Conservation (phyloP, 2,888 invertebrate genomes). For the Cephonodes hylas region DNA sequence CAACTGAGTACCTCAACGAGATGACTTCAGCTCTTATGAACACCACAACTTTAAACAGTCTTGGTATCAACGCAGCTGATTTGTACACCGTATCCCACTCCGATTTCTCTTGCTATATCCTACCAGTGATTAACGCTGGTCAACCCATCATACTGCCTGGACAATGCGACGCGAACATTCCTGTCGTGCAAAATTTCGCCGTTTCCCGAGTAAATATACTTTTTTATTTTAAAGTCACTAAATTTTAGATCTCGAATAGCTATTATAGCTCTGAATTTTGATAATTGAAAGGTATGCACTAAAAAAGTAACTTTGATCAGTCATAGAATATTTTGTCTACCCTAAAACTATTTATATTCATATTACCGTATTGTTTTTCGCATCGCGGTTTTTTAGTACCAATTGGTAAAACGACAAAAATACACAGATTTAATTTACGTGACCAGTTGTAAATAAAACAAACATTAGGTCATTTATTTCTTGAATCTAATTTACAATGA, state of each 20-base stretch:
- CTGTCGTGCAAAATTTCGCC: conserved; percentile 49
- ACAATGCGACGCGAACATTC: conserved; percentile 47
- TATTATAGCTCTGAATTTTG: too few species aligned
- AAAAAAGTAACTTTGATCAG: too few species aligned
- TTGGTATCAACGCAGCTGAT: conserved; percentile 35
- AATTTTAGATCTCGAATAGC: neutral
- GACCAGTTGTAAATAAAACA: too few species aligned
- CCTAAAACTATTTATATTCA: too few species aligned
- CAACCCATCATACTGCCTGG: conserved; percentile 56
- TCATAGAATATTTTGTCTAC: too few species aligned
- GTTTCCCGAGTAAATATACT: conserved; percentile 47
- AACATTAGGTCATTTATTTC: too few species aligned
- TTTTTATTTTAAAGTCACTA: neutral
- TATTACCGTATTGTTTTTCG: too few species aligned
- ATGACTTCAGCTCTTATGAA: conserved; percentile 40
- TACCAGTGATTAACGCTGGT: conserved; percentile 51
- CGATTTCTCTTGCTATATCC: conserved; percentile 43
- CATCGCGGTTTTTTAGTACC: too few species aligned
- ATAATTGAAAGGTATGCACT: neutral
- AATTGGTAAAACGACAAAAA: too few species aligned
- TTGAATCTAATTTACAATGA: too few species aligned
- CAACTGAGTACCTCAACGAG: conserved; percentile 21
- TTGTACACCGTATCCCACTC: conserved; percentile 43
- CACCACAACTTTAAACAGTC: conserved; percentile 26
- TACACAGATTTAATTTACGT: too few species aligned